A percentile compares a stretch with the other conserved stretches of the same genome.
Conservation (phyloP, 2,888 invertebrate genomes). For the Callyntrura sp. region DNA sequence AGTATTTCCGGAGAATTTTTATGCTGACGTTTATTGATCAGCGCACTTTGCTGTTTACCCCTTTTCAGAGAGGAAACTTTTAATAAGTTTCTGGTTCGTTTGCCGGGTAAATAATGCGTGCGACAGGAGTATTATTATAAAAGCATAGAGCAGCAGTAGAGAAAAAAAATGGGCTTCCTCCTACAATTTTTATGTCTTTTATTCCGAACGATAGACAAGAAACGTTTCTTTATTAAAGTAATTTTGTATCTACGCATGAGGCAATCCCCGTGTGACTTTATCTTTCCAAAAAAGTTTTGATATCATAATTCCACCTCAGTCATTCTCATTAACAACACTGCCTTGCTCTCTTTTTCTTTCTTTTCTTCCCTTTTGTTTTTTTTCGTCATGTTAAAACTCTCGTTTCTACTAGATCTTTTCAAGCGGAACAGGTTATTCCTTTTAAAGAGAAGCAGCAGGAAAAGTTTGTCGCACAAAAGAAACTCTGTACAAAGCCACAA, state of each 20-base stretch:
- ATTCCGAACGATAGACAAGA: too few species aligned
- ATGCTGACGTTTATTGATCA: too few species aligned
- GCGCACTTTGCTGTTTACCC: too few species aligned
- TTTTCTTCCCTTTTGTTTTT: not conserved
- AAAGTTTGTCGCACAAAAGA: not conserved
- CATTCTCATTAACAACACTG: constrained; percentile 6
- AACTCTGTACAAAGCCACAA: not conserved
- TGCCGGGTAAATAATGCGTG: constrained; percentile 19
- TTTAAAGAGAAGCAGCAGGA: constrained; percentile 3
- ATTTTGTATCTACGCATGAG: too few species aligned
- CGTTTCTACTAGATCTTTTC: not conserved
- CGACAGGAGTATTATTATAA: not conserved
- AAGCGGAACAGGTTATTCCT: constrained; percentile 19
- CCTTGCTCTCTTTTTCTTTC: too few species aligned
- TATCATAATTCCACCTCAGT: constrained; percentile 17
- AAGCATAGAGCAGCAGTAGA: not conserved
- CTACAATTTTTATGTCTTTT: too few species aligned
- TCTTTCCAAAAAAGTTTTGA: constrained; percentile 41
- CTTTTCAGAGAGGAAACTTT: constrained; percentile 1
- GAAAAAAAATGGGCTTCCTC: too few species aligned
- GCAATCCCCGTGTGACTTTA: too few species aligned
- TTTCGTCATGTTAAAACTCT: too few species aligned
- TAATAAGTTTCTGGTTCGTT: constrained; percentile 29
- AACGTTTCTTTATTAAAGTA: too few species aligned
- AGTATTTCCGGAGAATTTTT: too few species aligned